phyloP scores from a whole-genome alignment of 1,140 invertebrate genomes.

The Zaprionus ghesquierei region DNA sequence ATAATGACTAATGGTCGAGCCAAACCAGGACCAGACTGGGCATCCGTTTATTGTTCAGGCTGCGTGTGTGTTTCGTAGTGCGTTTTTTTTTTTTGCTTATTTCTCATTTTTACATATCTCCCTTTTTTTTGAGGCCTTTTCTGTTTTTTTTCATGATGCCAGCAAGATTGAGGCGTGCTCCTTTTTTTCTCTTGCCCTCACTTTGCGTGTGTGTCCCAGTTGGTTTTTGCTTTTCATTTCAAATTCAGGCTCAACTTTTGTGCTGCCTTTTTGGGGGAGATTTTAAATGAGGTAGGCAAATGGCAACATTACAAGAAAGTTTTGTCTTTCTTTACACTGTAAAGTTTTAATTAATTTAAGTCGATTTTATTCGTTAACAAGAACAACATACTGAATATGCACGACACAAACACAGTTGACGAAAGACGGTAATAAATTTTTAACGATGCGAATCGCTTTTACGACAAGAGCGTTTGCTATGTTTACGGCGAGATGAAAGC shows the following conservation, averaged over 20 bases:
- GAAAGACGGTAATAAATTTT: conserved; percentile 10
- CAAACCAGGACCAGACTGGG: conserved; percentile 17
- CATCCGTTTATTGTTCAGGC: conserved; percentile 28
- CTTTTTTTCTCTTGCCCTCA: conserved; percentile 22
- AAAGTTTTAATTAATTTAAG: conserved; percentile 65
- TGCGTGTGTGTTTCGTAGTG: conserved; percentile 54
- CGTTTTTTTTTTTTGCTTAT: conserved; percentile 17
- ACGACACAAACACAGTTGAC: neutral
- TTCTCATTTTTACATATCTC: neutral
- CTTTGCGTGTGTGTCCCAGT: conserved; percentile 24
- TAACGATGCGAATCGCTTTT: conserved; percentile 4
- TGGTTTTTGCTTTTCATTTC: conserved; percentile 58
- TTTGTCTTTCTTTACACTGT: conserved; percentile 4
- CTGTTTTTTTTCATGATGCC: conserved; percentile 46
- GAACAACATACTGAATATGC: neutral
- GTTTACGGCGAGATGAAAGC: conserved; percentile 13
- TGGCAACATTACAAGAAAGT: conserved; percentile 36
- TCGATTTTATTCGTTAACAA: conserved; percentile 33
- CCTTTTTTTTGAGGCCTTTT: neutral
- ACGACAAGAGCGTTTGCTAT: neutral
- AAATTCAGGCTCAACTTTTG: conserved; percentile 36
- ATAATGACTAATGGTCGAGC: conserved; percentile 75
- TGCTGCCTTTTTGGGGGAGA: conserved; percentile 26
- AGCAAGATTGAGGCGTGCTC: conserved; percentile 52
- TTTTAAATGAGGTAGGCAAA: conserved; percentile 40